phyloP scores from a whole-genome alignment of 1,140 invertebrate species.

The Bombus breviceps region DNA sequence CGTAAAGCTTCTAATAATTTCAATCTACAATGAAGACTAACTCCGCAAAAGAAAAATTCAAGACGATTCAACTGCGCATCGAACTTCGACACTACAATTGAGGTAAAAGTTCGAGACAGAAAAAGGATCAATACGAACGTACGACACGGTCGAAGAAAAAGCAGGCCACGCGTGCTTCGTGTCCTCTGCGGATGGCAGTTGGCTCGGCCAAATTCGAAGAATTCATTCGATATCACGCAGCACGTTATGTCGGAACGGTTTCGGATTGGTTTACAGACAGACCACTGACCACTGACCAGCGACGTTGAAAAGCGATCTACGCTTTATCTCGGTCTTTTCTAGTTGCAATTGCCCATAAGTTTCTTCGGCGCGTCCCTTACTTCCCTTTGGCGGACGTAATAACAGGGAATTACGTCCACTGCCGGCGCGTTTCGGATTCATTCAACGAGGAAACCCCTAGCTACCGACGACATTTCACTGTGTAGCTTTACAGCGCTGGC shows the following conservation, averaged over 20 bases:
- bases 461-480: neutral
- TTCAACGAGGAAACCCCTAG: conserved; percentile 9
- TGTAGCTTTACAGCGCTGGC: neutral
- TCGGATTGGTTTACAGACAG: conserved; percentile 38
- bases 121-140: conserved; percentile 4
- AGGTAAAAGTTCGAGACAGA: neutral
- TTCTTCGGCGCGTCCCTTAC: neutral
- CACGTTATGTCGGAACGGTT: conserved; percentile 29
- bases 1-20: too few species aligned
- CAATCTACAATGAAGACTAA: neutral
- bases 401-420: conserved; percentile 24
- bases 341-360: too few species aligned
- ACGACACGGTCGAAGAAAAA: conserved; percentile 9
- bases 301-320: conserved; percentile 12
- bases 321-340: neutral
- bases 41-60: neutral
- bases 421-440: neutral
- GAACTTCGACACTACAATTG: neutral
- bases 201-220: neutral
- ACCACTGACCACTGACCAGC: conserved; percentile 5
- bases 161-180: neutral
- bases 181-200: neutral
- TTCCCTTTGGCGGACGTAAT: conserved; percentile 13
- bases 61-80: neutral
- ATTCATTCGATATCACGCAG: conserved; percentile 30